Base-by-base conservation (phyloP, 2,113 vertebrate species). In the Nothocercus julius region DNA sequence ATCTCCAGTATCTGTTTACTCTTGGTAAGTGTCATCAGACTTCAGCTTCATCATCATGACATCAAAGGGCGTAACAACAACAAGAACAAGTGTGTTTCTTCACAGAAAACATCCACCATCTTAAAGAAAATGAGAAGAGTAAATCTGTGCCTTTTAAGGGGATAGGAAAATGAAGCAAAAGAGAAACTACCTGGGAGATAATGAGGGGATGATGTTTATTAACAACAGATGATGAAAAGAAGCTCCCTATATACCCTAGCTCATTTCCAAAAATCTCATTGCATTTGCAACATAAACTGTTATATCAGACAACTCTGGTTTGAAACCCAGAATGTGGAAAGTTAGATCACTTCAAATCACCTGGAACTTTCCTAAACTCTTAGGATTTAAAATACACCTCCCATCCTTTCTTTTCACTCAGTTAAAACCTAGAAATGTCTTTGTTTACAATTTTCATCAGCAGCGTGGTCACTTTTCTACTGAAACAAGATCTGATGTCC, bases 41-140 rank as follows among this genome's bases (percentile, higher is more conserved):
- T 30, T 21, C 38, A 90, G 49, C 3, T 25, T 49, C 24, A 68
- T 13, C 13, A 11, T 59, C 20, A 11, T 59, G 81, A 40, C 4
- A 69, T 40, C 10, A 24, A 0, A 7, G 3, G 1, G 1, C 24
- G 12, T 36, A 75, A 94, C 93, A n/a, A 1, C 7, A 56, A 11
- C 5, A 25, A 8, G 19, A 17, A 54, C 13, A 1, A 34, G 0
- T 32, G 18, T 0, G 8, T 40, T 4, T 5, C 9, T 67, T 49
- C 9, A 54, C 1, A 84, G 9, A 32, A 45, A 4, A 44, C 38
- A 1, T 13, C 5, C 2, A 19, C 4, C 20, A 9, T 32, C 8
- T 83, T 32, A 63, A 11, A 72, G 8, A 8, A 83, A 77, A 66
- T 49, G 12, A 67, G 49, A 16, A 63, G 3, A 58, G 14, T 15